Evolutionary conservation across 1,140 invertebrate genomes (phyloP).

Genomic region (Penaeus indicus): DNA sequence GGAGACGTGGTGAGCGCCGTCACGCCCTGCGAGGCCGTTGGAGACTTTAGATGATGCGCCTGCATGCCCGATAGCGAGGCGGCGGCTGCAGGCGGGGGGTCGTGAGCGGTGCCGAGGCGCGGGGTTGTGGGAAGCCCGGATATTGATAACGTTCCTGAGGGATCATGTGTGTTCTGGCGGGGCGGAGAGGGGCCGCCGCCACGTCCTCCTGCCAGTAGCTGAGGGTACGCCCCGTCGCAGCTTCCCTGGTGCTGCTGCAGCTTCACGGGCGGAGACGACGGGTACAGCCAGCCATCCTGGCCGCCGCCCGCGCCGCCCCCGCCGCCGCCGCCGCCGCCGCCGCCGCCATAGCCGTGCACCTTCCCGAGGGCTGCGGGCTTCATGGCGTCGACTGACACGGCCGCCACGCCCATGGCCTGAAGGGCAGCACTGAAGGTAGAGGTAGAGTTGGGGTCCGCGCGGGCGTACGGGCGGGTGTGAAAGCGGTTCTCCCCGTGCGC

Average conservation of each 20-base stretch:
- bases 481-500: conserved; percentile 62
- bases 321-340: background rate
- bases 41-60: too few relatives aligned
- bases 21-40: too few relatives aligned
- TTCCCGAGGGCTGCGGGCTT: too few relatives aligned
- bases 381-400: background rate
- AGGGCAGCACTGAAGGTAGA: conserved; percentile 43
- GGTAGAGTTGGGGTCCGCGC: conserved; percentile 41
- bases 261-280: background rate
- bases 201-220: background rate
- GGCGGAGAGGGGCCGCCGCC: conserved; percentile 19
- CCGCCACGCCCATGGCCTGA: conserved; percentile 49
- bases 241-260: conserved; percentile 1
- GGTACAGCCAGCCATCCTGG: conserved; percentile 25
- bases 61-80: too few relatives aligned
- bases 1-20: too few relatives aligned
- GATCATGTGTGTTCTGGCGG: conserved; percentile 9
- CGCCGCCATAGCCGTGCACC: background rate
- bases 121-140: conserved; percentile 7
- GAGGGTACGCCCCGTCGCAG: conserved; percentile 10
- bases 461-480: conserved; percentile 60
- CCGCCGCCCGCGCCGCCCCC: conserved; percentile 15
- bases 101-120: background rate
- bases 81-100: background rate
- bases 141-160: conserved; percentile 5